phyloP scores from a whole-genome alignment of 2,113 vertebrate species.

The Rhinolophus ferrumequinum region DNA sequence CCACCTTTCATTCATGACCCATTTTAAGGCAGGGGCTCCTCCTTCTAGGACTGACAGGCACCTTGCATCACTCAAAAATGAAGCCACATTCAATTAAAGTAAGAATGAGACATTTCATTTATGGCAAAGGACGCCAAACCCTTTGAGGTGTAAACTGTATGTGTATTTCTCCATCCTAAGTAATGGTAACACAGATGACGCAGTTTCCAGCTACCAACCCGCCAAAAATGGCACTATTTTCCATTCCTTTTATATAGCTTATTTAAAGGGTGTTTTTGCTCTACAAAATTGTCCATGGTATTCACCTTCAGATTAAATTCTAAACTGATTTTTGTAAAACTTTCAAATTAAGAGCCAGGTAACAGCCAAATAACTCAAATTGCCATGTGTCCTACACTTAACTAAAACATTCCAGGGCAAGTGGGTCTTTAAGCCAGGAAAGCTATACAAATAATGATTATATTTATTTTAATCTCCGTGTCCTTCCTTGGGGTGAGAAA shows the following conservation, averaged over 20 bases:
- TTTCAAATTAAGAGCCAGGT: constrained; percentile 57
- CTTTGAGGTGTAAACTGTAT: constrained; percentile 33
- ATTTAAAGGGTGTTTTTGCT: neutral
- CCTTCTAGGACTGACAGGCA: neutral
- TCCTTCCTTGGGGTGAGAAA: constrained; percentile 24
- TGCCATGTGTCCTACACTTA: neutral
- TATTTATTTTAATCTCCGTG: constrained; percentile 59
- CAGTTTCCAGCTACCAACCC: neutral
- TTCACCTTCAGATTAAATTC: constrained; percentile 60
- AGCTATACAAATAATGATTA: constrained; percentile 52
- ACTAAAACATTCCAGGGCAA: constrained; percentile 35
- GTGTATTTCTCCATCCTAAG: constrained; percentile 58
- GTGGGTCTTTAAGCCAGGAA: constrained; percentile 24
- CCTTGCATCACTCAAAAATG: neutral
- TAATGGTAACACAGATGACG: constrained; percentile 10
- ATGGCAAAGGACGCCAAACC: constrained; percentile 18
- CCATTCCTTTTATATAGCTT: neutral
- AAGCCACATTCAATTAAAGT: neutral
- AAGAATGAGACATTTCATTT: constrained; percentile 30
- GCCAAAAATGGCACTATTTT: neutral
- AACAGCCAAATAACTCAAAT: neutral
- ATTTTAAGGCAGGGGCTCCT: neutral
- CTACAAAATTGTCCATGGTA: neutral
- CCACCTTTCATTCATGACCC: neutral
- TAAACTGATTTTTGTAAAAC: constrained; percentile 70